Evolutionary conservation across 2,113 vertebrate species (phyloP), one percentile per base, ranked within the genome.

Genomic region (Saccopteryx leptura): DNA sequence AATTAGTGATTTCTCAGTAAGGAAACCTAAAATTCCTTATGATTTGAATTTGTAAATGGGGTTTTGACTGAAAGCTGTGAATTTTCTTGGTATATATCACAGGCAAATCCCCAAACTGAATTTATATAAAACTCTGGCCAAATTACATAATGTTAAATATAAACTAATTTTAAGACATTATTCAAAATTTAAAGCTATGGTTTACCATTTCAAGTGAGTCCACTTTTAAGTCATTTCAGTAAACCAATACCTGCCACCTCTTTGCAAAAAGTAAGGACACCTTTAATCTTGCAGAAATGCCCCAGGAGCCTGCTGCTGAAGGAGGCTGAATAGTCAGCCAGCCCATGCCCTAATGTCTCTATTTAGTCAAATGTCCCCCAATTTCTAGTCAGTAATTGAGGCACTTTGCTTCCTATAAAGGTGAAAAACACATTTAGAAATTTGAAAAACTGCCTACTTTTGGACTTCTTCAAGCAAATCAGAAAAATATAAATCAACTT

Each of bases 1-100:
- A 97, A 98, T 98, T 98, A 98, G 91, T 88, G 97, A 76, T 83
- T 97, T 88, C 76, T 94, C 74, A 87, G 93, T 97, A 88, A 82
- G 89, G 97, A 87, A 97, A 39, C 46, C 19, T 72, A 96, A 75
- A 80, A 13, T 97, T 98, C 95, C 74, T 74, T 97, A 60, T 96
- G 76, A 97, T 97, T 91, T 93, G 31, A 96, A 89, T 94, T 97
- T 93, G n/a, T 23, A 33, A 61, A 82, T 33, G 88, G 14, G 4
- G 4, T 89, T 89, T 65, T 79, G 21, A 3, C 19, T 83, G 4
- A 90, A 94, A 93, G 84, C 7, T 48, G 24, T 86, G 9, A 92
- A 75, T 63, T 58, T 72, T 75, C 39, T 91, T 86, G 10, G 23
- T 68, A 31, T 81, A 46, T 58, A 2, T 80, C 33, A 54, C 1